Conservation (phyloP, 2,888 invertebrate genomes). For the Druceiella hillmani region DNA sequence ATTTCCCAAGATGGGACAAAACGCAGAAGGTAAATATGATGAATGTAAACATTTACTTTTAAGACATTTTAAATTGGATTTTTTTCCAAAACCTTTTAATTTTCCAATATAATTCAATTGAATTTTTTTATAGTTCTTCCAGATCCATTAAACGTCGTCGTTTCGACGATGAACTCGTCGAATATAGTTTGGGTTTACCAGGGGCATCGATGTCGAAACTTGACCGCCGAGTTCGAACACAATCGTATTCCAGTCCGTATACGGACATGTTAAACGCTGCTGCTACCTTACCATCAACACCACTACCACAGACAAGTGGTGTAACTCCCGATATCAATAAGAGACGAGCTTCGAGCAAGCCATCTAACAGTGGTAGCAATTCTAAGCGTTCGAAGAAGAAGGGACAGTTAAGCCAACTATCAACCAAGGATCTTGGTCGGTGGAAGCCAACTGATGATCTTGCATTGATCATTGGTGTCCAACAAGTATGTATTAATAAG, state of each 20-base stretch:
- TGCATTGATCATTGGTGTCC: slow-evolving; percentile 86
- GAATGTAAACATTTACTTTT: not conserved
- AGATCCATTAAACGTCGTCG: slow-evolving; percentile 92
- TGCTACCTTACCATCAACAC: slow-evolving; percentile 20
- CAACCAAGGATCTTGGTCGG: slow-evolving; percentile 80
- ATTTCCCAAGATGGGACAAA: slow-evolving; percentile 42
- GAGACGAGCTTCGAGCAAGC: slow-evolving; percentile 37
- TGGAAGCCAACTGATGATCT: slow-evolving; percentile 99
- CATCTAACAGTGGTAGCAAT: slow-evolving; percentile 35
- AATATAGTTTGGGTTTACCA: slow-evolving; percentile 73
- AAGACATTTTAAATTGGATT: slow-evolving; percentile 2
- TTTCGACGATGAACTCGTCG: slow-evolving; percentile 96
- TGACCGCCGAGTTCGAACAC: slow-evolving; percentile 44
- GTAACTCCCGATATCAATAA: slow-evolving; percentile 14
- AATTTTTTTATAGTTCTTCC: slow-evolving; percentile 65
- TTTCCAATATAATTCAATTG: not conserved
- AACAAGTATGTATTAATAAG: slow-evolving; percentile 77
- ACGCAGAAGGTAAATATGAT: slow-evolving; percentile 39
- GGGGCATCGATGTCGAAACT: slow-evolving; percentile 42
- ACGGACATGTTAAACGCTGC: slow-evolving; percentile 38
- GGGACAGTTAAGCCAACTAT: slow-evolving; percentile 61
- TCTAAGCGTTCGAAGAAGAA: slow-evolving; percentile 52
- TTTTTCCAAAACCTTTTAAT: not conserved
- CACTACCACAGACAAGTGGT: slow-evolving; percentile 13
- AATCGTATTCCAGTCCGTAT: slow-evolving; percentile 48